Conservation (phyloP, 2,888 invertebrate genomes). For the Hypomecis punctinalis region DNA sequence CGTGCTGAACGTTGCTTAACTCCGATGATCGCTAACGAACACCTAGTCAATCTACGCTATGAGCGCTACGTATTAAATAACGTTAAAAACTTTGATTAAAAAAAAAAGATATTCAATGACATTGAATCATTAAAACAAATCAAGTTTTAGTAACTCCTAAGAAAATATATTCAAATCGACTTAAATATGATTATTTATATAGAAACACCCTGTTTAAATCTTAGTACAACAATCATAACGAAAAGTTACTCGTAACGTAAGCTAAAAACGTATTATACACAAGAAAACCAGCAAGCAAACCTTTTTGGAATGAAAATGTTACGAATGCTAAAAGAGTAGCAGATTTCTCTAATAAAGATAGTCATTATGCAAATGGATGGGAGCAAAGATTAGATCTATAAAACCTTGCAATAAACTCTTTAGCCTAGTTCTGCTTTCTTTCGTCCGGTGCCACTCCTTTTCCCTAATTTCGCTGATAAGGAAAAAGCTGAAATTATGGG, state of each 20-base stretch:
- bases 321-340: conserved; percentile 10
- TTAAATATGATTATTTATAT: too few relatives aligned
- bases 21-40: too few relatives aligned
- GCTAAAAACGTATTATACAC: background rate
- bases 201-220: too few relatives aligned
- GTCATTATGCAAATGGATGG: conserved; percentile 25
- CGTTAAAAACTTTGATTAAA: too few relatives aligned
- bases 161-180: too few relatives aligned
- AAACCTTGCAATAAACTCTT: conserved; percentile 29
- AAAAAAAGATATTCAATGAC: too few relatives aligned
- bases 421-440: conserved; percentile 19
- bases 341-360: conserved; percentile 18
- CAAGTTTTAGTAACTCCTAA: too few relatives aligned
- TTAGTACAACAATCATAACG: background rate
- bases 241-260: background rate
- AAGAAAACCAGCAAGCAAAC: background rate
- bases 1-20: too few relatives aligned
- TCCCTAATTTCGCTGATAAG: conserved; percentile 20
- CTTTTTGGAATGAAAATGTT: background rate
- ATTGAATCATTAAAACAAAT: too few relatives aligned
- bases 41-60: too few relatives aligned
- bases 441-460: conserved; percentile 24
- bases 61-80: too few relatives aligned
- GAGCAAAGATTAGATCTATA: conserved; percentile 25
- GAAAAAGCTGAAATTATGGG: conserved; percentile 18